Evolutionary conservation across 30 jellyfish, hydroid and myxozoan genomes (phyloP).

Genomic region (Nemopilema nomurai): DNA sequence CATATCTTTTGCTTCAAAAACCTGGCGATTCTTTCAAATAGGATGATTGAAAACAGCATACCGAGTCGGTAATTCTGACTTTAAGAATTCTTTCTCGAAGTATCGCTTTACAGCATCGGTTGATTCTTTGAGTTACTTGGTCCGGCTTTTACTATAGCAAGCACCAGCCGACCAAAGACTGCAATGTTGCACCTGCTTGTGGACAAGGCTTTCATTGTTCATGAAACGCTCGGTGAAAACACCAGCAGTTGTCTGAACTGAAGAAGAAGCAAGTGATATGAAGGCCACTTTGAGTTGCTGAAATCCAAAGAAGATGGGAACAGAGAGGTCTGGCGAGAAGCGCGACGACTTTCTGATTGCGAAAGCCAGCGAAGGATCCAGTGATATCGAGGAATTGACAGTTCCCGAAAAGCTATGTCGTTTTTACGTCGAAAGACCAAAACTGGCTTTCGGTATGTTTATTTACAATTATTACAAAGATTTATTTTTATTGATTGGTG

Average conservation of each 20-base stretch:
- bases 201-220: conserved; percentile 44
- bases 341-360: conserved; percentile 19
- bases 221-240: conserved; percentile 12
- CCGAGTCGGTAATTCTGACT: no score
- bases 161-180: neutral
- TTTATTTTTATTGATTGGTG: no score
- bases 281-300: conserved; percentile 2
- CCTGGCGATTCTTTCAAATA: no score
- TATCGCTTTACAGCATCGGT: no score
- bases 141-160: conserved; percentile 9
- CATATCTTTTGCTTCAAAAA: no score
- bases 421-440: conserved; percentile 80
- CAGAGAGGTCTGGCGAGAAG: conserved; percentile 13
- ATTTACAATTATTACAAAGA: neutral
- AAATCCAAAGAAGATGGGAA: conserved; percentile 8
- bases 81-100: no score
- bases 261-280: conserved; percentile 5
- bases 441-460: conserved; percentile 81
- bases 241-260: conserved; percentile 18
- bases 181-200: conserved; percentile 28
- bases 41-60: no score
- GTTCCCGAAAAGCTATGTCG: conserved; percentile 74
- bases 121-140: neutral
- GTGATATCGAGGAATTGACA: conserved; percentile 33
- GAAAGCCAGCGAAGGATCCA: conserved; percentile 14